These are phyloP conservation scores for Tiliqua scincoides DNA, from an alignment of 2,113 vertebrate genomes.

Conservation along the genomic window DNA sequence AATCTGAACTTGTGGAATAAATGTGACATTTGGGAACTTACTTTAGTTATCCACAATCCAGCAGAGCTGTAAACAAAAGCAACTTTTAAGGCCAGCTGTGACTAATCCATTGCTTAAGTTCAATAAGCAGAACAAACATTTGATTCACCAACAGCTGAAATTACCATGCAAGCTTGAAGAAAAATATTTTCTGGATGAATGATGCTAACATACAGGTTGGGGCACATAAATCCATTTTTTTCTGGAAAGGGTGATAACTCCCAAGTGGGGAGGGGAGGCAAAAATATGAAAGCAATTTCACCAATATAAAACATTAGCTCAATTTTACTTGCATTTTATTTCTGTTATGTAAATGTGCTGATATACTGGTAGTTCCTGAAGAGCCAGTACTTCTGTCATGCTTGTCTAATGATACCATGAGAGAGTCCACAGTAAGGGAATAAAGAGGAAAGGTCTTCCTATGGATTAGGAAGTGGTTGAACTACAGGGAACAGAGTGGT, in stretches of 20 bases:
- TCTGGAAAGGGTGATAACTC: constrained; percentile 28
- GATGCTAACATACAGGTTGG: constrained; percentile 21
- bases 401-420: neutral
- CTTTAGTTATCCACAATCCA: constrained; percentile 48
- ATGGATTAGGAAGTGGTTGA: no score
- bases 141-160: constrained; percentile 68
- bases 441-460: no score
- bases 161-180: constrained; percentile 54
- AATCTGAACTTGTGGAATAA: constrained; percentile 47
- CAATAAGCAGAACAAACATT: constrained; percentile 67
- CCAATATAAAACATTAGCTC: neutral
- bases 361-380: neutral
- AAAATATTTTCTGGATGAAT: constrained; percentile 42
- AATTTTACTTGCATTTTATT: neutral
- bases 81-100: constrained; percentile 64
- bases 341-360: constrained; percentile 5
- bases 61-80: constrained; percentile 68
- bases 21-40: constrained; percentile 67
- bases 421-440: no score
- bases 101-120: constrained; percentile 72
- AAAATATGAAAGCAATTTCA: constrained; percentile 44
- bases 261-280: constrained; percentile 28
- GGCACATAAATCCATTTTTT: neutral
- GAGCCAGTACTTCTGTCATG: neutral
- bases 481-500: no score